Percentiles rank a stretch among this genome's conserved stretches.
phyloP scores from a whole-genome alignment of 2,113 vertebrate species.

The Syrrhaptes paradoxus region DNA sequence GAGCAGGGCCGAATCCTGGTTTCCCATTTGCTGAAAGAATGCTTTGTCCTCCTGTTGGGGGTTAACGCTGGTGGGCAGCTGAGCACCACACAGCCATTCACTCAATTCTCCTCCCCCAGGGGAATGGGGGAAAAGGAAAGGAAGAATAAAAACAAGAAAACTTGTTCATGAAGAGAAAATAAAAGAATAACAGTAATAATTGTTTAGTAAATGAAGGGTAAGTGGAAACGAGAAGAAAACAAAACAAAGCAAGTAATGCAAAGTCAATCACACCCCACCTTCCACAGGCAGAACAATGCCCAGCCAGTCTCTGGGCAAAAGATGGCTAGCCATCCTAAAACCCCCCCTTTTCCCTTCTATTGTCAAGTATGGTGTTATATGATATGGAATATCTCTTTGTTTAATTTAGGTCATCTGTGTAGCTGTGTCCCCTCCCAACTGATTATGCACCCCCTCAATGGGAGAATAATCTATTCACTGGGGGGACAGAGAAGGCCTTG shows the following conservation, averaged over 20 bases:
- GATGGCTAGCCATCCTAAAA: neutral
- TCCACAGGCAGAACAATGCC: neutral
- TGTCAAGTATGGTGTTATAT: neutral
- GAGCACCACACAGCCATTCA: neutral
- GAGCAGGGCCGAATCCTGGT: neutral
- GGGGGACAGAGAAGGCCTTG: neutral
- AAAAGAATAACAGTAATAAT: neutral
- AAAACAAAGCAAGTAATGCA: neutral
- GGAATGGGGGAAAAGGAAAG: neutral
- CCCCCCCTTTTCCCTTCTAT: neutral
- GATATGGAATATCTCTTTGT: neutral
- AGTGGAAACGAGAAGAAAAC: neutral
- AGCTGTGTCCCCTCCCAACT: neutral
- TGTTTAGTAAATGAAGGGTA: neutral
- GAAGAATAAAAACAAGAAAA: neutral
- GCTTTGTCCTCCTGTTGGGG: neutral
- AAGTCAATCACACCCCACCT: neutral
- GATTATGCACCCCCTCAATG: too few relatives aligned
- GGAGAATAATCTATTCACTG: neutral
- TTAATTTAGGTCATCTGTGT: neutral
- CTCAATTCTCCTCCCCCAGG: neutral
- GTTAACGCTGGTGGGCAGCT: fast-evolving
- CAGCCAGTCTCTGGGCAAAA: neutral
- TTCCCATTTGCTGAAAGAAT: neutral
- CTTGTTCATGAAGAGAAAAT: neutral